Evolutionary conservation across 2,113 vertebrate genomes (phyloP).

Genomic region (Prunella fulvescens): DNA sequence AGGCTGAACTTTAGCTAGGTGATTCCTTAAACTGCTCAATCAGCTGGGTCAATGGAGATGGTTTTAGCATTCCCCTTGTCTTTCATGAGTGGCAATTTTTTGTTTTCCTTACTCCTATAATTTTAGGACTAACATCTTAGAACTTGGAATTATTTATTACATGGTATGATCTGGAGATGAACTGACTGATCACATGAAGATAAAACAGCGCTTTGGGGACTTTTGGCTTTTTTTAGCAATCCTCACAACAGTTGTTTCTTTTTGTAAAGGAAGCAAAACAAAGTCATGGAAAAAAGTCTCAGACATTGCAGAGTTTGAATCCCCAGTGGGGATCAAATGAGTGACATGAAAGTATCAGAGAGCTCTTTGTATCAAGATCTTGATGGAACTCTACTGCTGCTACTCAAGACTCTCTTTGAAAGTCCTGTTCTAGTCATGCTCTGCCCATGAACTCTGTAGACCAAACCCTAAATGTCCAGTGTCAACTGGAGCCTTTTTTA

Average conservation of each 20-base stretch:
- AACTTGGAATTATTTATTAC: neutral
- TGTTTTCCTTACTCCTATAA: neutral
- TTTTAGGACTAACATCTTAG: neutral
- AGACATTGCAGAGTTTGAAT: neutral
- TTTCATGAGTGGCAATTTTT: neutral
- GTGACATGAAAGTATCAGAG: neutral
- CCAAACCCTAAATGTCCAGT: neutral
- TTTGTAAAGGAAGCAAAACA: constrained; percentile 35
- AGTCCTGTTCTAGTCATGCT: neutral
- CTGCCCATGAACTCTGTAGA: neutral
- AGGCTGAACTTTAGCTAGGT: neutral
- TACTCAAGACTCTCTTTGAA: neutral
- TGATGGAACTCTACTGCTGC: neutral
- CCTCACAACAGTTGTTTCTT: constrained; percentile 36
- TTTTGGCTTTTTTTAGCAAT: constrained; percentile 22
- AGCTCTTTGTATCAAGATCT: neutral
- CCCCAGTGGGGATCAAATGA: neutral
- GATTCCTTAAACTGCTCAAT: neutral
- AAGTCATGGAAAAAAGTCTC: constrained; percentile 8
- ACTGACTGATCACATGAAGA: constrained; percentile 22
- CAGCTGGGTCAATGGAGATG: neutral
- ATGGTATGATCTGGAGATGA: neutral
- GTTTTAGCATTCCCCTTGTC: neutral
- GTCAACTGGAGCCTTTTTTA: neutral
- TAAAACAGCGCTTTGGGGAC: neutral